These are phyloP conservation scores for Acipenser oxyrinchus DNA, from an alignment of 2,797 vertebrate genomes.

Conservation along the genomic window DNA sequence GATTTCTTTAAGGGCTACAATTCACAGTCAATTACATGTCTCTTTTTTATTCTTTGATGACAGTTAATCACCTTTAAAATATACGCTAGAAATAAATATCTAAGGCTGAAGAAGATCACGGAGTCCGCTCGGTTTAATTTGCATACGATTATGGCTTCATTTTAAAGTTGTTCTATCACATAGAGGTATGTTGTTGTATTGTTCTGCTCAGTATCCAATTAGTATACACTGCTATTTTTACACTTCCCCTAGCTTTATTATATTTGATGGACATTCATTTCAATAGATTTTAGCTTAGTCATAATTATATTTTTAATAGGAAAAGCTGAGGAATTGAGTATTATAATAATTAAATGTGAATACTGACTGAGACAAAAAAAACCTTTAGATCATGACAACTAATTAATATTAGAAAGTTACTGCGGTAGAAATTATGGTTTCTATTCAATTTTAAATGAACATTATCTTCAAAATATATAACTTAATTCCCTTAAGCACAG, in stretches of 20 bases:
- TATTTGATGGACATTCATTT: background rate
- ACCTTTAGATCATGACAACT: background rate
- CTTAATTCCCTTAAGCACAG: background rate
- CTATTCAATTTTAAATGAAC: background rate
- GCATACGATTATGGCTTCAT: too few species aligned
- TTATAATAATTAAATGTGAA: background rate
- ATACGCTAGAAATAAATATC: too few species aligned
- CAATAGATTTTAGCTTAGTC: background rate
- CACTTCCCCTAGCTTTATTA: background rate
- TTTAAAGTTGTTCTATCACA: too few species aligned
- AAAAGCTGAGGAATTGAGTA: background rate
- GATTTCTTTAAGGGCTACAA: too few species aligned
- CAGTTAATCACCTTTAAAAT: too few species aligned
- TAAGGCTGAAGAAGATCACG: too few species aligned
- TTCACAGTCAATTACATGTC: too few species aligned
- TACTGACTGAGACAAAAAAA: background rate
- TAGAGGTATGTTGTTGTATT: too few species aligned
- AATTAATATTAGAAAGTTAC: constrained; percentile 1
- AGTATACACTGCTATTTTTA: too few species aligned
- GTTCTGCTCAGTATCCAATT: too few species aligned
- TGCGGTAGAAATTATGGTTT: background rate
- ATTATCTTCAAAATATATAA: background rate
- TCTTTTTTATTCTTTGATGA: too few species aligned
- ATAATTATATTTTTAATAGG: background rate
- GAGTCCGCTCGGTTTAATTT: too few species aligned